Percentiles rank a stretch among this genome's conserved stretches.
Conservation (phyloP, 2,888 invertebrate genomes). For the Nomada fucata region DNA sequence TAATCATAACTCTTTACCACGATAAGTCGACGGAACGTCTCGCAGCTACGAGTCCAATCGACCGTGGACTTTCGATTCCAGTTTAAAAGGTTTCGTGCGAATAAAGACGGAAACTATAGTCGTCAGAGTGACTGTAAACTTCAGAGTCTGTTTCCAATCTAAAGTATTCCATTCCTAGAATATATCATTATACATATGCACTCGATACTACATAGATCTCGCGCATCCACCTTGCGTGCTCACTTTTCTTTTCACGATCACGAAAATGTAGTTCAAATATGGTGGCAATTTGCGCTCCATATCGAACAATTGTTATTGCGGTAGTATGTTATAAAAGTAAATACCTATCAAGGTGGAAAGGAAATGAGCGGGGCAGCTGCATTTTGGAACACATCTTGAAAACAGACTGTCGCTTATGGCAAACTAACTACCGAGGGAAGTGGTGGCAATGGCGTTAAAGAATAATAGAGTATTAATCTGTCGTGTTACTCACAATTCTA, state of each 20-base stretch:
- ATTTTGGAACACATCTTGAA: slow-evolving; percentile 46
- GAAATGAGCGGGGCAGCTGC: too few relatives aligned
- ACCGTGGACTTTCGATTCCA: slow-evolving; percentile 26
- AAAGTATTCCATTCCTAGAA: background rate
- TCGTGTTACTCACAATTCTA: slow-evolving; percentile 33
- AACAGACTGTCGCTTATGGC: slow-evolving; percentile 7
- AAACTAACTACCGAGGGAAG: background rate
- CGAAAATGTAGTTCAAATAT: background rate
- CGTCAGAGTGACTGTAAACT: background rate
- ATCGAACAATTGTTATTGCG: background rate
- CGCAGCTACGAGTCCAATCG: background rate
- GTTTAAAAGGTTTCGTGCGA: slow-evolving; percentile 11
- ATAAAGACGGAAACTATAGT: background rate
- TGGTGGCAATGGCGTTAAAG: background rate
- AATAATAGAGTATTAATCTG: background rate
- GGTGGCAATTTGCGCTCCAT: background rate
- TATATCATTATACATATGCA: background rate
- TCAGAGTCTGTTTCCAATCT: too few relatives aligned
- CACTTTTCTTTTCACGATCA: slow-evolving; percentile 7
- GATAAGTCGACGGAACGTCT: background rate
- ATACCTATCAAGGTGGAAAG: too few relatives aligned
- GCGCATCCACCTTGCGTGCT: background rate
- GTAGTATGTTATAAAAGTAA: background rate
- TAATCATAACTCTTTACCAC: background rate
- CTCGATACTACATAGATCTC: background rate